Evolutionary conservation across 2,113 vertebrate genomes (phyloP).

Genomic region (Tachuris rubrigastra): DNA sequence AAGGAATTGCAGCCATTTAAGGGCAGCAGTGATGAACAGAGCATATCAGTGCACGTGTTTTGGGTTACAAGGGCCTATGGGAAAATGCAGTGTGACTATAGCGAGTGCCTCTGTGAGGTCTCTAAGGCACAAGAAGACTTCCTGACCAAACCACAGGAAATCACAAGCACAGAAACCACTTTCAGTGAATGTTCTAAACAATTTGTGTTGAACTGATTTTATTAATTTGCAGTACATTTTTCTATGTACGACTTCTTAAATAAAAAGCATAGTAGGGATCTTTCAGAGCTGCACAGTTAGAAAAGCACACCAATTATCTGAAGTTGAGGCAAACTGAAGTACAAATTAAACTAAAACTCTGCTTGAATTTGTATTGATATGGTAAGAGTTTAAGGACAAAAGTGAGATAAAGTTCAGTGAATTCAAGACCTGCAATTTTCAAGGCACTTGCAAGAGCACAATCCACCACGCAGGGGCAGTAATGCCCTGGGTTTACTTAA

Average conservation of each 20-base stretch:
- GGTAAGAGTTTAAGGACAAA: background rate
- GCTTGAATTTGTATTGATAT: background rate
- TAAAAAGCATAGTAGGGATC: background rate
- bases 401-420: background rate
- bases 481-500: background rate
- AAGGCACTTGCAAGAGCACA: background rate
- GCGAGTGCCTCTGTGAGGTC: background rate
- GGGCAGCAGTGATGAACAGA: background rate
- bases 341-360: background rate
- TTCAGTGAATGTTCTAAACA: background rate
- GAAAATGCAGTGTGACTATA: background rate
- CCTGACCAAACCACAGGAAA: background rate
- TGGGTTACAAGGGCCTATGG: background rate
- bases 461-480: constrained; percentile 23
- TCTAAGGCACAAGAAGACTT: background rate
- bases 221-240: background rate
- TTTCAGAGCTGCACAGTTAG: background rate
- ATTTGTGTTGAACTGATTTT: background rate
- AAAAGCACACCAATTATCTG: background rate
- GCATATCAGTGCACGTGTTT: accelerated
- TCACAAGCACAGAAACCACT: background rate
- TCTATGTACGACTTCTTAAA: background rate
- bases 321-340: background rate
- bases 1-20: background rate
- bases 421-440: background rate